Base-by-base conservation (phyloP, 2,888 invertebrate genomes). In the Luperina nickerlii region DNA sequence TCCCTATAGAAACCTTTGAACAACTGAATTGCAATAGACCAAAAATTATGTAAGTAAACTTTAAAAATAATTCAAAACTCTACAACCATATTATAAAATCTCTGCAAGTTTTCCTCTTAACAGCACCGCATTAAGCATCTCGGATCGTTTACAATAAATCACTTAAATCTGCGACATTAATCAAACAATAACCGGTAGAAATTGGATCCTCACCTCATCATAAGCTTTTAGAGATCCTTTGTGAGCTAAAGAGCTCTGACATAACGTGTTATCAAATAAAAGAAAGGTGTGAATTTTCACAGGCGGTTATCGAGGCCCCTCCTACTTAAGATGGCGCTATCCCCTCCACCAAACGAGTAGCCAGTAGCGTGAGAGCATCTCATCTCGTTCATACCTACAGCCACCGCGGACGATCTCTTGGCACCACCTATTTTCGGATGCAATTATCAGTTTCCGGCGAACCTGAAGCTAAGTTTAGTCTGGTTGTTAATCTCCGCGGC, bases 231-330 rank as follows among this genome's bases (percentile, higher is more conserved):
- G 94, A 94, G 95, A 92, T 94, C 95, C 93, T 95, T 96, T 96
- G 96, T 96, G 94, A 93, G 92, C 93, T 94, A 94, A 96, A 96
- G 95, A 95, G 95, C 94, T 93, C 96, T 95, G 95, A 96, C 95
- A 96, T 96, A 96, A 96, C 95, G 95, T 95, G 95, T 95, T 96
- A 96, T 95, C 97, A 96, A 96, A 96, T 96, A 96, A 96, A 96
- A 96, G 96, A 96, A 97, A 96, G 97, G 97, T 97, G 97, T 96
- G 96, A 97, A 96, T 95, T 95, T 96, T 97, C 96, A 94, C 97
- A 96, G 95, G 94, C 95, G 93, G 92, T 91, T 91, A 91, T 87
- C 70, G 90, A 92, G 86, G 95, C 97, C 91, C 95, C 97, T 93
- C 96, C 97, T 93, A 92, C 95, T 94, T 92, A 96, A 96, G 95